Percentiles rank a stretch among this genome's conserved stretches.
These are phyloP conservation scores for Punctoribates punctum DNA, from an alignment of 2,888 invertebrate genomes.

Conservation along the genomic window DNA sequence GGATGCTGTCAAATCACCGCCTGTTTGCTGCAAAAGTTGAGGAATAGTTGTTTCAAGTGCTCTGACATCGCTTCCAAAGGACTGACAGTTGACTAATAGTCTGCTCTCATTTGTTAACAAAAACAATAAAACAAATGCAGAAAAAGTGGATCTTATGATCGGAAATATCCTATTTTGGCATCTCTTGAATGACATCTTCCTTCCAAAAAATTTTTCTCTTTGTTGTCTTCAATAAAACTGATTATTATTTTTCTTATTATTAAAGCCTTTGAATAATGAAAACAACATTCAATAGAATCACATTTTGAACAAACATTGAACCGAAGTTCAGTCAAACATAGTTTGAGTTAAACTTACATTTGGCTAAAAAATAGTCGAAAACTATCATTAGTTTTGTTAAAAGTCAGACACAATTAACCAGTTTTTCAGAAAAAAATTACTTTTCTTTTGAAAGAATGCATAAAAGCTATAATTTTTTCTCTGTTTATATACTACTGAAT, in stretches of 20 bases:
- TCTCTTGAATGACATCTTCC: background rate
- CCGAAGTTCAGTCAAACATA: too few relatives aligned
- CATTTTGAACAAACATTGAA: background rate
- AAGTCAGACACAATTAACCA: background rate
- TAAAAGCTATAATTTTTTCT: background rate
- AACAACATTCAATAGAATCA: background rate
- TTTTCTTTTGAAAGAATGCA: background rate
- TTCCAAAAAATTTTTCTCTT: background rate
- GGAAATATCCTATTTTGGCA: conserved; percentile 1
- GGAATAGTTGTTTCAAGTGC: background rate
- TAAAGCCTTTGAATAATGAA: background rate
- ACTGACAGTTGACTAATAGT: background rate
- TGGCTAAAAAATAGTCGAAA: background rate
- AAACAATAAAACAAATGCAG: background rate
- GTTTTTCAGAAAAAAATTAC: background rate
- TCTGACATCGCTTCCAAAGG: background rate
- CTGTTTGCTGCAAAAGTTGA: background rate
- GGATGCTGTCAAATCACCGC: background rate
- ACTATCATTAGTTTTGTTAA: background rate
- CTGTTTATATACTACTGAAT: background rate
- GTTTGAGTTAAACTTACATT: background rate
- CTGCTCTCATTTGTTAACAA: background rate
- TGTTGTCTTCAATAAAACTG: background rate
- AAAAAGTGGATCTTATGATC: background rate
- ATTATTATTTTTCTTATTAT: background rate